A percentile compares a stretch with the other conserved stretches of the same genome.
phyloP scores from a whole-genome alignment of 2,888 invertebrate genomes.

The Erannis defoliaria region DNA sequence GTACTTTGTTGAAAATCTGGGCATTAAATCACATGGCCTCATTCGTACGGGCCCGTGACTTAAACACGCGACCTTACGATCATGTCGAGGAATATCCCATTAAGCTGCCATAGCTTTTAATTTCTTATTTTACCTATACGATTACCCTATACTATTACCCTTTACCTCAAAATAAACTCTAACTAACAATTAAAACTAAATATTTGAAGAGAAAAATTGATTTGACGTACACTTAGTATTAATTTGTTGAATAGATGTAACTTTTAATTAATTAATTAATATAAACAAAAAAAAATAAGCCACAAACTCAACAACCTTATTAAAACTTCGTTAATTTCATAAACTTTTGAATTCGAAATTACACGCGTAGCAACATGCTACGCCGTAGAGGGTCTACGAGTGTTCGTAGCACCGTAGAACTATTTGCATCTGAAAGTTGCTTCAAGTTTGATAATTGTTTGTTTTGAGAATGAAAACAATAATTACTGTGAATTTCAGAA shows the following conservation, averaged over 20 bases:
- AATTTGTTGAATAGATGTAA: background rate
- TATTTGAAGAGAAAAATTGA: too few species aligned
- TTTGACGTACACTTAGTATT: too few species aligned
- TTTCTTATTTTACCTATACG: too few species aligned
- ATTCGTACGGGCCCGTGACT: too few species aligned
- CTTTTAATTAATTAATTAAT: background rate
- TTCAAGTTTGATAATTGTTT: conserved; percentile 41
- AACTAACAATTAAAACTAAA: too few species aligned
- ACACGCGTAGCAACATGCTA: conserved; percentile 42
- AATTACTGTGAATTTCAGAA: conserved; percentile 22
- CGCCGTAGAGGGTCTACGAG: conserved; percentile 40
- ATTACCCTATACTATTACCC: too few species aligned
- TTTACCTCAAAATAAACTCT: too few species aligned
- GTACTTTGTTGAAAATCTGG: too few species aligned
- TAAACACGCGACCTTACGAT: too few species aligned
- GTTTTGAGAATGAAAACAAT: conserved; percentile 28
- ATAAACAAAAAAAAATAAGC: background rate
- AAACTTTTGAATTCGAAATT: conserved; percentile 36
- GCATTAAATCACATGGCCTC: too few species aligned
- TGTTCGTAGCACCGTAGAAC: conserved; percentile 35
- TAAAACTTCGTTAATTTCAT: conserved; percentile 42
- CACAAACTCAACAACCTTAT: conserved; percentile 25
- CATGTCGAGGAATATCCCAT: too few species aligned
- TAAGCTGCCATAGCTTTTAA: too few species aligned
- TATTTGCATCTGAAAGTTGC: conserved; percentile 35